A percentile compares a stretch with the other conserved stretches of the same genome.
Evolutionary conservation across 2,888 invertebrate genomes (phyloP).

Genomic region (Drosophila mulleri): DNA sequence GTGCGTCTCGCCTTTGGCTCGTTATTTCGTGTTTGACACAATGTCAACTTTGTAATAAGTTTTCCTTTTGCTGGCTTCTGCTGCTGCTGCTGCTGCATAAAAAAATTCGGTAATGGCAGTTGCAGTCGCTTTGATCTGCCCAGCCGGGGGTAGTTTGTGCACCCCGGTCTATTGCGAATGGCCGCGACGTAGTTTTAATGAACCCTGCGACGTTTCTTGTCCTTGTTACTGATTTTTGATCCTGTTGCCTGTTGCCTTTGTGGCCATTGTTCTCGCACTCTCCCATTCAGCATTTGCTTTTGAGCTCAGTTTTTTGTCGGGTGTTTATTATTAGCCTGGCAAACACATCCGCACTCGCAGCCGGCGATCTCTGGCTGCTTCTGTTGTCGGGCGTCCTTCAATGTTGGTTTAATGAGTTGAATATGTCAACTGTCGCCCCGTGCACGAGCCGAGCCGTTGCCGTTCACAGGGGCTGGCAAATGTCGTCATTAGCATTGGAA

Average conservation of each 20-base stretch:
- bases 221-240: slow-evolving; percentile 72
- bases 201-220: slow-evolving; percentile 53
- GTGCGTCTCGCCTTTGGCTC: slow-evolving; percentile 54
- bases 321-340: slow-evolving; percentile 79
- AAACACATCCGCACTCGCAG: slow-evolving; percentile 63
- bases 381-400: slow-evolving; percentile 45
- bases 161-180: slow-evolving; percentile 33
- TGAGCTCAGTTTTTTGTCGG: slow-evolving; percentile 57
- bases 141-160: slow-evolving; percentile 59
- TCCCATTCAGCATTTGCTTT: slow-evolving; percentile 66
- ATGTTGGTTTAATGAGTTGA: slow-evolving; percentile 77
- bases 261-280: slow-evolving; percentile 73
- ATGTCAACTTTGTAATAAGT: slow-evolving; percentile 81
- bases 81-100: slow-evolving; percentile 30
- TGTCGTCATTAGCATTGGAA: slow-evolving; percentile 68
- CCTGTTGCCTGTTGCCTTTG: slow-evolving; percentile 69
- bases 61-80: slow-evolving; percentile 54
- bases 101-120: slow-evolving; percentile 57
- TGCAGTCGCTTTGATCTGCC: slow-evolving; percentile 74
- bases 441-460: slow-evolving; percentile 21
- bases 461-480: slow-evolving; percentile 44
- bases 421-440: slow-evolving; percentile 72
- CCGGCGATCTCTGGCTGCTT: slow-evolving; percentile 56
- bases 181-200: slow-evolving; percentile 66
- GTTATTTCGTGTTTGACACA: slow-evolving; percentile 81